Evolutionary conservation across 2,113 vertebrate genomes (phyloP).

Genomic region (Hiodon alosoides): DNA sequence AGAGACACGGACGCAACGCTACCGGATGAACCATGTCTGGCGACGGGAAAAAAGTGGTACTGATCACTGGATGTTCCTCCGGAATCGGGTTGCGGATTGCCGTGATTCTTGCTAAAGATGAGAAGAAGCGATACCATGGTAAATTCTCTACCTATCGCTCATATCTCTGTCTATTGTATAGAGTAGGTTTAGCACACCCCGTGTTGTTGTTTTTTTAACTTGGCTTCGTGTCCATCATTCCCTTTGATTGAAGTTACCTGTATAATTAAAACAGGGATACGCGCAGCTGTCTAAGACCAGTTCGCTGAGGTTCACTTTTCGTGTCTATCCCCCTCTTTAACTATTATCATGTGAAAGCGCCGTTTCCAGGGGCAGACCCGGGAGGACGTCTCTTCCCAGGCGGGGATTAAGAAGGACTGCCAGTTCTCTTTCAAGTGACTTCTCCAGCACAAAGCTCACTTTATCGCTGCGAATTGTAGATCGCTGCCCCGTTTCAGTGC

Average conservation of each 20-base stretch:
- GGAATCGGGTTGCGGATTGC: slow-evolving; percentile 67
- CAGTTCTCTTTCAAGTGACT: slow-evolving; percentile 71
- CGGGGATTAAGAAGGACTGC: slow-evolving; percentile 63
- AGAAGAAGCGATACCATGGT: slow-evolving; percentile 68
- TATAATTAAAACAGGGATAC: not conserved
- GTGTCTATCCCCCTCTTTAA: slow-evolving; percentile 32
- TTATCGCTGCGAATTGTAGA: slow-evolving; percentile 64
- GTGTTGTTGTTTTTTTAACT: not conserved
- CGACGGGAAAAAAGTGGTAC: slow-evolving; percentile 63
- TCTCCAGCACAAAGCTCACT: slow-evolving; percentile 65
- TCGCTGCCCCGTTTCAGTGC: slow-evolving; percentile 65
- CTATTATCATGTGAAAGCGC: slow-evolving; percentile 62
- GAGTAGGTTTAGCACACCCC: too few species aligned
- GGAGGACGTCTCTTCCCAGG: slow-evolving; percentile 56
- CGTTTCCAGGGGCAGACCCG: slow-evolving; percentile 53
- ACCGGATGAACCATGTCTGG: slow-evolving; percentile 39
- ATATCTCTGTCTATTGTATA: not conserved
- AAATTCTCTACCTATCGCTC: not conserved
- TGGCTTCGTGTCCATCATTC: too few species aligned
- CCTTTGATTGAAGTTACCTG: not conserved
- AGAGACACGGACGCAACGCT: too few species aligned
- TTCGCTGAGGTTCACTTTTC: too few species aligned
- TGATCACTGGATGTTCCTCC: slow-evolving; percentile 67
- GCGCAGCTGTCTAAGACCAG: too few species aligned
- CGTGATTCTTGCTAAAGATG: slow-evolving; percentile 60